Conservation (phyloP, 2,797 vertebrate genomes). For the Poecile montanus region DNA sequence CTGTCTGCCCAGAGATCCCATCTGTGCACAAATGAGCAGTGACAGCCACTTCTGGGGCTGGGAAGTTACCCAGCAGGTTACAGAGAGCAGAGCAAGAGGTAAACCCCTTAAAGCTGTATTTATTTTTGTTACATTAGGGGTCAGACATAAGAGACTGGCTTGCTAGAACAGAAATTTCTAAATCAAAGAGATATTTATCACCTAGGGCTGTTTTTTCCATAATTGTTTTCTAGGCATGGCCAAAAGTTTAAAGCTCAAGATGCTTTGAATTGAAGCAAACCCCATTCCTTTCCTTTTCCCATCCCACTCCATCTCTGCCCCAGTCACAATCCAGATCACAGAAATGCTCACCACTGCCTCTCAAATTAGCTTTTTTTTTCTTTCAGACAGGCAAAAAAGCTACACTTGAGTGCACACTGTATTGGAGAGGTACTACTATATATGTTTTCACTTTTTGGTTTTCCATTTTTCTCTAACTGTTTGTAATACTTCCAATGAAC, state of each 20-base stretch:
- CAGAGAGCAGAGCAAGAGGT: background rate
- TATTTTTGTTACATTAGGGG: background rate
- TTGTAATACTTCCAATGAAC: background rate
- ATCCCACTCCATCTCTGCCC: background rate
- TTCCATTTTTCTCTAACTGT: background rate
- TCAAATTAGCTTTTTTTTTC: background rate
- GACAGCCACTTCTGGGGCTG: background rate
- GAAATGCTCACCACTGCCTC: background rate
- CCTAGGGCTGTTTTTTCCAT: background rate
- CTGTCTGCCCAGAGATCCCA: background rate
- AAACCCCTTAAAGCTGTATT: background rate
- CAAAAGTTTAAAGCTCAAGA: background rate
- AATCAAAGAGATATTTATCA: background rate
- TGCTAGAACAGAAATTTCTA: background rate
- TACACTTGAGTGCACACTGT: background rate
- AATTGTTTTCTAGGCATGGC: background rate
- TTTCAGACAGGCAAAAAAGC: background rate
- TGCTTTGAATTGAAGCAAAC: background rate
- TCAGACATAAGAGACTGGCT: background rate
- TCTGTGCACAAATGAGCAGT: background rate
- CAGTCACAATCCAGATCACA: background rate
- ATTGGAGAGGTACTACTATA: background rate
- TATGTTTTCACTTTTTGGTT: background rate
- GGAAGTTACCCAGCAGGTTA: background rate
- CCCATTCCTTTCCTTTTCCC: background rate